Percentiles rank a stretch among this genome's conserved stretches.
Evolutionary conservation across 2,888 invertebrate species (phyloP).

Genomic region (Druceiella hillmani): DNA sequence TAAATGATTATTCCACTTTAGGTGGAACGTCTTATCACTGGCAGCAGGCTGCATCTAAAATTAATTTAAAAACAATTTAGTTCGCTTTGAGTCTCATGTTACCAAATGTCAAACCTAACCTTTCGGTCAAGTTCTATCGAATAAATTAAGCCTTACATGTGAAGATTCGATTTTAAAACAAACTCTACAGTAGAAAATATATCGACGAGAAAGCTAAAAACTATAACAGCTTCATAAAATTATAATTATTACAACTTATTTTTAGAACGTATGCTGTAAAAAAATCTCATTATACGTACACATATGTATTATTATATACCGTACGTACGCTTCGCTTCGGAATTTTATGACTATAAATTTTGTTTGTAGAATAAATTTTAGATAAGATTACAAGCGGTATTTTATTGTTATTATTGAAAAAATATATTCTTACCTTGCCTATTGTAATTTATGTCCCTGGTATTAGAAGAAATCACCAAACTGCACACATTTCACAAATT

Average conservation of each 20-base stretch:
- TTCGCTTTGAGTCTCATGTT: too few relatives aligned
- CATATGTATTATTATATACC: conserved; percentile 52
- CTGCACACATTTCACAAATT: conserved; percentile 47
- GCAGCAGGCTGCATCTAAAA: conserved; percentile 55
- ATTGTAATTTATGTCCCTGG: background rate
- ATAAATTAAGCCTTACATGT: too few relatives aligned
- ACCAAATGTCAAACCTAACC: too few relatives aligned
- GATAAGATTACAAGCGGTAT: background rate
- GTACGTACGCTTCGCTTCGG: conserved; percentile 51
- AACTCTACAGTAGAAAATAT: too few relatives aligned
- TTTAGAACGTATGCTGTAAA: conserved; percentile 56
- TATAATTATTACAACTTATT: conserved; percentile 56
- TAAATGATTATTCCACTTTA: conserved; percentile 69
- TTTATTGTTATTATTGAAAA: too few relatives aligned
- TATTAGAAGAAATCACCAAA: conserved; percentile 32
- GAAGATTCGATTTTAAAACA: too few relatives aligned
- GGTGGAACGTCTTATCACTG: conserved; percentile 62
- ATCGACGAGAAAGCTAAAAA: too few relatives aligned
- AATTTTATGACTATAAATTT: conserved; percentile 48
- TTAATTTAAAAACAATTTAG: too few relatives aligned
- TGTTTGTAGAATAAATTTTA: conserved; percentile 37
- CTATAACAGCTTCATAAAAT: conserved; percentile 55
- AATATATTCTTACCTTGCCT: background rate
- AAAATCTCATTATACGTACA: conserved; percentile 55
- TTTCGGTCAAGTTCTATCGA: too few relatives aligned